Base-by-base conservation (phyloP, 2,797 vertebrate genomes). In the Euthynnus affinis region DNA sequence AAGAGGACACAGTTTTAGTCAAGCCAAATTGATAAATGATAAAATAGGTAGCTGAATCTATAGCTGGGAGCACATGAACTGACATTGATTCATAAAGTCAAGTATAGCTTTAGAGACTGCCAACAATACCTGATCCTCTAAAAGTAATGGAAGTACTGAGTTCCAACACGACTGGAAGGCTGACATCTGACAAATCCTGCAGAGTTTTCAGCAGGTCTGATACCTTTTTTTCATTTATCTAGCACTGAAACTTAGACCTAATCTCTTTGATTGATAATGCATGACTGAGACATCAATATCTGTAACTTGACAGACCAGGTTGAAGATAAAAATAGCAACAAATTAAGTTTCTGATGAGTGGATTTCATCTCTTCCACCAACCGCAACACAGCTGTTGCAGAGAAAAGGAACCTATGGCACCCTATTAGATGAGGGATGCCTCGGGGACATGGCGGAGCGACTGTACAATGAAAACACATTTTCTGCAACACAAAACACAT, bases 401-500 rank as follows among this genome's bases (percentile, higher is more conserved):
- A 66, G 49, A 53, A 82, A 67, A 64, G 55, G 42, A 68, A 78
- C 44, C 46, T 52, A 6, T 18, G 1, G 79, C 52, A 74, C 17
- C 8, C 20, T 46, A 78, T 75, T 64, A 79, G 64, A 80, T 1
- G 10, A 29, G 57, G 18, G 15, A 63, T 52, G 23, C 75, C 74
- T 70, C 46, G 44, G 71, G 58, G 85, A 88, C 3, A 18, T 0
- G 20, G 72, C 22, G 40, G 55, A 71, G 80, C 49, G 29, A 34
- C 71, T 56, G 49, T 78, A 77, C 63, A 73, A 69, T 57, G 71
- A 78, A 76, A 75, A 51, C 49, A 61, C 7, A 77, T 85, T 87
- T 82, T 85, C 83, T 79, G 80, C 77, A 80, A 83, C 65, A 51
- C 56, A 40, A 80, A 77, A 62, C 76, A 82, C 42, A 81, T 74